Evolutionary conservation across 2,797 vertebrate genomes (phyloP).

Genomic region (Clarias laeviceps): DNA sequence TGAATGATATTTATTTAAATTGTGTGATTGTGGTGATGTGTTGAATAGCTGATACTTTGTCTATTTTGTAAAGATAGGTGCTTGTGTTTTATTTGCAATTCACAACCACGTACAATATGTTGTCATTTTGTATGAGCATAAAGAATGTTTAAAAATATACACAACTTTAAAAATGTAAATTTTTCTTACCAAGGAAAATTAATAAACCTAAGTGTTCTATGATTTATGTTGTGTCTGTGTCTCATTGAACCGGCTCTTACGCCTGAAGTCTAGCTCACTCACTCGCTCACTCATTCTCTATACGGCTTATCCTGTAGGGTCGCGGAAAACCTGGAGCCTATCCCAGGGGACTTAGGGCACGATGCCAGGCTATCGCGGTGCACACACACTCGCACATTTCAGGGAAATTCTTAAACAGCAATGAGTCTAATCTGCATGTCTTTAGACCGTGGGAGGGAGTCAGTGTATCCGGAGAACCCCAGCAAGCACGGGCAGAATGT

Average conservation of each 20-base stretch:
- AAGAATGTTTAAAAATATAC: slow-evolving; percentile 38
- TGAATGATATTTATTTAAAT: slow-evolving; percentile 50
- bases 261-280: not conserved
- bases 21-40: slow-evolving; percentile 14
- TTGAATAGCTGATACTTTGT: slow-evolving; percentile 21
- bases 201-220: slow-evolving; percentile 31
- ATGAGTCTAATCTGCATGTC: no score
- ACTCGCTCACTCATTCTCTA: no score
- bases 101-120: not conserved
- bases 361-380: no score
- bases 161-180: not conserved
- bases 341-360: no score
- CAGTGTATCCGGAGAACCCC: no score
- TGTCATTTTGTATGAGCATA: slow-evolving; percentile 19
- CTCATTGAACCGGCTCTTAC: no score
- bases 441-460: no score
- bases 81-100: slow-evolving; percentile 17
- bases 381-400: no score
- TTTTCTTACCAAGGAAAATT: slow-evolving; percentile 13
- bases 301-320: no score
- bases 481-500: no score
- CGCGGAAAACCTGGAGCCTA: no score
- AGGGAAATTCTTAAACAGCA: no score
- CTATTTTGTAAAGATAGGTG: slow-evolving; percentile 12
- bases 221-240: not conserved